Evolutionary conservation across 2,797 vertebrate genomes (phyloP).

Genomic region (Melanotaenia trifasciata): DNA sequence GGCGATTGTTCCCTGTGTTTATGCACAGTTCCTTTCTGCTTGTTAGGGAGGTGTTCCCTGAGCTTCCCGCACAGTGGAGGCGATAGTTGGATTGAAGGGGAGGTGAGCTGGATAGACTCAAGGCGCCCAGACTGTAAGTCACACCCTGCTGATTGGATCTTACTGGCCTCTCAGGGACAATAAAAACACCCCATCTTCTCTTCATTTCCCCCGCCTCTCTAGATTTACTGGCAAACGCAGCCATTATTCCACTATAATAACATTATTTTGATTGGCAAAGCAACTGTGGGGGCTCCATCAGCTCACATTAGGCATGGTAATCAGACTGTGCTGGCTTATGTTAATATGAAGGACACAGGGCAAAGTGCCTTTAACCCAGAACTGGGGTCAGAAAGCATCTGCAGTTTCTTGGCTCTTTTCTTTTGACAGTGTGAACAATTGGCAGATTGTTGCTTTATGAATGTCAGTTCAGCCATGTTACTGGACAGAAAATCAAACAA

Average conservation of each 20-base stretch:
- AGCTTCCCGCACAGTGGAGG: conserved; percentile 50
- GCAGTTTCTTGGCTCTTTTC: conserved; percentile 22
- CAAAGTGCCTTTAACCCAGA: conserved; percentile 53
- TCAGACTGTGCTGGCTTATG: conserved; percentile 64
- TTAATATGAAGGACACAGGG: conserved; percentile 51
- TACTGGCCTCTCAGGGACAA: conserved; percentile 59
- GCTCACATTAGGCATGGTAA: conserved; percentile 67
- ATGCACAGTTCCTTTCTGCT: conserved; percentile 36
- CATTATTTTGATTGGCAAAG: conserved; percentile 76
- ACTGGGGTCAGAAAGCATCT: conserved; percentile 31
- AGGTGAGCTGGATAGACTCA: conserved; percentile 44
- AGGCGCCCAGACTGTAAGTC: conserved; percentile 58
- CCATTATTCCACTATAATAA: conserved; percentile 66
- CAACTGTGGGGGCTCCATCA: conserved; percentile 62
- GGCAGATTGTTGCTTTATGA: conserved; percentile 9
- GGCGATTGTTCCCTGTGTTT: conserved; percentile 46
- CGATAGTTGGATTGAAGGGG: conserved; percentile 39
- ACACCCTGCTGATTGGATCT: conserved; percentile 65
- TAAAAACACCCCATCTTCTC: conserved; percentile 56
- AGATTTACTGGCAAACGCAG: conserved; percentile 46
- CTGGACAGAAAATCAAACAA: conserved; percentile 9
- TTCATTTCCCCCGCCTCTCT: conserved; percentile 29
- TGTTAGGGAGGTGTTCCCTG: conserved; percentile 28
- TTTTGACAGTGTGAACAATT: conserved; percentile 21
- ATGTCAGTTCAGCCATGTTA: not conserved